phyloP scores from a whole-genome alignment of 2,113 vertebrate species.

The Proterorhinus semilunaris region DNA sequence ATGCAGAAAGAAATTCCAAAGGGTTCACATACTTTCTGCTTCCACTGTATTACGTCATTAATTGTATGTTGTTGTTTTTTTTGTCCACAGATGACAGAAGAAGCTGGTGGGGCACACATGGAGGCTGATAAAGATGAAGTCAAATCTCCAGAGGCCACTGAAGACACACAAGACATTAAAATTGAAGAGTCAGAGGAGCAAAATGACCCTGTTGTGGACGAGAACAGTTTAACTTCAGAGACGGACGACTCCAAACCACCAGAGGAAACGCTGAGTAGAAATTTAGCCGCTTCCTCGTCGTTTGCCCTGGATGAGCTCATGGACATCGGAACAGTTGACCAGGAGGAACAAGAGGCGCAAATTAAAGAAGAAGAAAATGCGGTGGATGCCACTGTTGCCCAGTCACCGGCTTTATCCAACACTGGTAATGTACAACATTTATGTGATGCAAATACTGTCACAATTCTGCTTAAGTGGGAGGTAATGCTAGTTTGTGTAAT shows the following conservation, averaged over 20 bases:
- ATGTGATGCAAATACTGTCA: background rate
- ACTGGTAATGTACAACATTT: conserved; percentile 31
- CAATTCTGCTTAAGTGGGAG: background rate
- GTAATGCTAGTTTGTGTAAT: background rate
- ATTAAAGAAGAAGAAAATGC: conserved; percentile 50
- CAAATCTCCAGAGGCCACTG: conserved; percentile 8
- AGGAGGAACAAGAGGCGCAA: conserved; percentile 68
- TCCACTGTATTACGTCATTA: background rate
- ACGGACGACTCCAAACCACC: background rate
- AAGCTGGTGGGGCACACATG: conserved; percentile 1
- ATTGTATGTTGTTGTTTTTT: conserved; percentile 3
- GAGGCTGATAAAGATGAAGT: conserved; percentile 10
- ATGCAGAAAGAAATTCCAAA: no score
- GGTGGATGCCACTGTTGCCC: conserved; percentile 14
- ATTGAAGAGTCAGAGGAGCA: background rate
- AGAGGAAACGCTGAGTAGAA: background rate
- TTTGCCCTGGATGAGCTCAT: conserved; percentile 67
- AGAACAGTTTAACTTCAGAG: conserved; percentile 7
- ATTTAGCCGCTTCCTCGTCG: background rate
- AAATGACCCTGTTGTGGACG: background rate
- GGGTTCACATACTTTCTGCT: no score
- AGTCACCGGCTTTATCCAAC: conserved; percentile 5
- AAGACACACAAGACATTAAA: conserved; percentile 16
- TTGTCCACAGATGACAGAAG: conserved; percentile 32
- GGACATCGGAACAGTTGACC: conserved; percentile 69